phyloP scores from a whole-genome alignment of 2,113 vertebrate species.

The Elephantulus edwardii region DNA sequence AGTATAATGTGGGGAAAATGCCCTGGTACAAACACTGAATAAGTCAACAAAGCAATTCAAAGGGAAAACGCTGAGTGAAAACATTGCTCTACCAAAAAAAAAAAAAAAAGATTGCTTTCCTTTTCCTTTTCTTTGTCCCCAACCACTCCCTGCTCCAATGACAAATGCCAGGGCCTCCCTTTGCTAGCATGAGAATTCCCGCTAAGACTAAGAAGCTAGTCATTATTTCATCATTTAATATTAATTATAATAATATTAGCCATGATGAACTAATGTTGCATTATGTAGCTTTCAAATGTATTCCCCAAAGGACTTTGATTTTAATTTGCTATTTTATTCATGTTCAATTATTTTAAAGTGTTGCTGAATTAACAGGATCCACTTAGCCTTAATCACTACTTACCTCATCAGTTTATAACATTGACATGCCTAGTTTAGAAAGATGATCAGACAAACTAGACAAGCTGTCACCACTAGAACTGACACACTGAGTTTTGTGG shows the following conservation, averaged over 20 bases:
- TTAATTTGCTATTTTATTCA: conserved; percentile 83
- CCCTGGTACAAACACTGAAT: not conserved
- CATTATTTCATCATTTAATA: conserved; percentile 84
- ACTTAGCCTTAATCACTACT: conserved; percentile 80
- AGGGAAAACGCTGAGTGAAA: conserved; percentile 54
- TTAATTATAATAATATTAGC: conserved; percentile 83
- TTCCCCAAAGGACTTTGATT: conserved; percentile 80
- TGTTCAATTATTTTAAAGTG: conserved; percentile 83
- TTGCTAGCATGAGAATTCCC: not conserved
- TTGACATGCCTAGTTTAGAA: conserved; percentile 57
- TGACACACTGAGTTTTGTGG: not conserved
- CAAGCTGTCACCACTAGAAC: not conserved
- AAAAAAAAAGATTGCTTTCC: not conserved
- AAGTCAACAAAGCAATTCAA: conserved; percentile 56
- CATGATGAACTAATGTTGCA: conserved; percentile 81
- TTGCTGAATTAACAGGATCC: conserved; percentile 82
- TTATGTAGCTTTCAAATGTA: conserved; percentile 81
- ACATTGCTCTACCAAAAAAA: not conserved
- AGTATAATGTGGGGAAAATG: not conserved
- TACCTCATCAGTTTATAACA: conserved; percentile 75
- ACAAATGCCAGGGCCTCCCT: conserved; percentile 3
- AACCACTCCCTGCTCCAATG: not conserved
- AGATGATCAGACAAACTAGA: conserved; percentile 30
- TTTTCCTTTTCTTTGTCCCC: not conserved
- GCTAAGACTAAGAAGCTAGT: conserved; percentile 71